Evolutionary conservation across 2,888 invertebrate genomes (phyloP).

Genomic region (Ptilodon capucinus): DNA sequence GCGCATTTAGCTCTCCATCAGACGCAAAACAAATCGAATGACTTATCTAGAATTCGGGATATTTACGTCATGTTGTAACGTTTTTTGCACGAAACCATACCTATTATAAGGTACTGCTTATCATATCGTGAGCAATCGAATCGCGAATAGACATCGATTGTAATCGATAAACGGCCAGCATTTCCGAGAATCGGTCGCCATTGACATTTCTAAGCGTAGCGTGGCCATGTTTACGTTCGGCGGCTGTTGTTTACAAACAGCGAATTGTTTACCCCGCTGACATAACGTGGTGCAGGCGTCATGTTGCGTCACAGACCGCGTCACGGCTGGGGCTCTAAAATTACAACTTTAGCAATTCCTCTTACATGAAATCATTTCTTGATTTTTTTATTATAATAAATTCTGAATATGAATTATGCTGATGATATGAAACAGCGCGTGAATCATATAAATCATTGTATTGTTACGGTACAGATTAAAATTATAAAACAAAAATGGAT

Average conservation of each 20-base stretch:
- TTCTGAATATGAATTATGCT: too few species aligned
- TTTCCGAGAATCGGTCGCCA: constrained; percentile 52
- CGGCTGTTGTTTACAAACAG: constrained; percentile 75
- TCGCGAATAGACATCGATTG: constrained; percentile 12
- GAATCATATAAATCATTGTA: too few species aligned
- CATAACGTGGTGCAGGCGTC: constrained; percentile 58
- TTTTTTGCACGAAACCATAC: not conserved
- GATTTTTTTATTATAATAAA: too few species aligned
- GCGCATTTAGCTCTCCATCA: constrained; percentile 4
- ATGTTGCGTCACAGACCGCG: constrained; percentile 43
- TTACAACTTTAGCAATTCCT: too few species aligned
- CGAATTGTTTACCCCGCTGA: constrained; percentile 70
- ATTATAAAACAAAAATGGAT: too few species aligned
- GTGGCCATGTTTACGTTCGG: constrained; percentile 69
- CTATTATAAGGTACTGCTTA: not conserved
- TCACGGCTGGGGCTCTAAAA: too few species aligned
- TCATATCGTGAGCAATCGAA: not conserved
- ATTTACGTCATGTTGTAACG: not conserved
- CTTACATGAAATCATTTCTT: too few species aligned
- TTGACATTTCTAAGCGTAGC: constrained; percentile 63
- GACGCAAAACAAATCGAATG: not conserved
- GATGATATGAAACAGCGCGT: too few species aligned
- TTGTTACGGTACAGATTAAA: too few species aligned
- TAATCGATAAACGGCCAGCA: constrained; percentile 37
- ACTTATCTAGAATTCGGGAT: not conserved